Conservation (phyloP, 53 echinoderm and acorn worm species). For the Patiria pectinifera region DNA sequence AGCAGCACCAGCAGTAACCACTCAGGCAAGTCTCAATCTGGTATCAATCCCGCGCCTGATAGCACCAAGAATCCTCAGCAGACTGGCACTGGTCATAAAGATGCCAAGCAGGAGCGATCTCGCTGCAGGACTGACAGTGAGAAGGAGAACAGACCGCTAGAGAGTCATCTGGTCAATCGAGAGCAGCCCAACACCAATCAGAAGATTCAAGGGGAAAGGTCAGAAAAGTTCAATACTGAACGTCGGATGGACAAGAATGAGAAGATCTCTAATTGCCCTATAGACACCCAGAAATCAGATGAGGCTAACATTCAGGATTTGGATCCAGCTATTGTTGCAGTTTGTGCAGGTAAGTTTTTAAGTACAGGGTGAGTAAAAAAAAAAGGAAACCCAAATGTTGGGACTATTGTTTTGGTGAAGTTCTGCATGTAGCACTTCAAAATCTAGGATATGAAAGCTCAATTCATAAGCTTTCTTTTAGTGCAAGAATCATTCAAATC, state of each 20-base stretch:
- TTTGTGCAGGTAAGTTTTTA: slow-evolving; percentile 64
- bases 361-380: too few relatives aligned
- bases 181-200: background rate
- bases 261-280: background rate
- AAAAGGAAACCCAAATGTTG: too few relatives aligned
- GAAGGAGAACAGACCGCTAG: slow-evolving; percentile 90
- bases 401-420: too few relatives aligned
- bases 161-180: background rate
- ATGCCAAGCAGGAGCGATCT: background rate
- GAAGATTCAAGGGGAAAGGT: slow-evolving; percentile 10
- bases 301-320: slow-evolving; percentile 72
- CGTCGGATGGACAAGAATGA: slow-evolving; percentile 3
- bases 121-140: slow-evolving; percentile 90
- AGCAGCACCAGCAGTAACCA: slow-evolving; percentile 54
- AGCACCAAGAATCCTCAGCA: background rate
- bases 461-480: too few relatives aligned
- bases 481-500: too few relatives aligned
- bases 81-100: background rate
- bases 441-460: too few relatives aligned
- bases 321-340: slow-evolving; percentile 80
- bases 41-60: background rate
- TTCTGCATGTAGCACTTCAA: too few relatives aligned
- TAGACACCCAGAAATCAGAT: slow-evolving; percentile 13
- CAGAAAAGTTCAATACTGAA: background rate
- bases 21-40: slow-evolving; percentile 21